A percentile compares a stretch with the other conserved stretches of the same genome.
These are phyloP conservation scores for Drosophila lowei DNA, from an alignment of 1,140 invertebrate genomes.

Conservation along the genomic window DNA sequence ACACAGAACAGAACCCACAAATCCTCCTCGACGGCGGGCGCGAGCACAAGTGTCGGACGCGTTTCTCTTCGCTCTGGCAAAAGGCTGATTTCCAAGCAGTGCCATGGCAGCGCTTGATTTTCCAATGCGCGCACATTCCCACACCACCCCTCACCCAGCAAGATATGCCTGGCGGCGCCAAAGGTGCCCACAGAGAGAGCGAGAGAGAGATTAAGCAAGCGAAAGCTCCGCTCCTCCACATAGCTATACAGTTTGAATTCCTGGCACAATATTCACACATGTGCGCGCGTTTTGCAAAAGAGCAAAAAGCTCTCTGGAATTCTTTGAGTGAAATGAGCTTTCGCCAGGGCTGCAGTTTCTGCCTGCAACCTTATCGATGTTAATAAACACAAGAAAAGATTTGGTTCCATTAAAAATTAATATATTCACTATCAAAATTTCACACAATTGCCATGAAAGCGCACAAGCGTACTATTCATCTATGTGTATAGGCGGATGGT, in stretches of 20 bases:
- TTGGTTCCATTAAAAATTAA: slow-evolving; percentile 28
- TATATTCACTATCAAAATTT: slow-evolving; percentile 57
- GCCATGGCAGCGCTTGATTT: slow-evolving; percentile 61
- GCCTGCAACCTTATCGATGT: too few species aligned
- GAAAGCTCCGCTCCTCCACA: slow-evolving; percentile 58
- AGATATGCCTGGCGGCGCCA: slow-evolving; percentile 20
- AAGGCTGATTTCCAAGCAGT: slow-evolving; percentile 64
- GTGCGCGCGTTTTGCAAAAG: slow-evolving; percentile 47
- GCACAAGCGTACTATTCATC: slow-evolving; percentile 34
- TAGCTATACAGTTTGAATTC: slow-evolving; percentile 70
- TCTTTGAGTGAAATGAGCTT: slow-evolving; percentile 21
- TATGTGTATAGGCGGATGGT: slow-evolving; percentile 94
- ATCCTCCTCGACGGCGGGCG: slow-evolving; percentile 70
- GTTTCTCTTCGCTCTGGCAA: slow-evolving; percentile 69
- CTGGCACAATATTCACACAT: slow-evolving; percentile 63
- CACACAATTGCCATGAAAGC: slow-evolving; percentile 30
- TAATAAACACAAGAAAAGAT: neutral
- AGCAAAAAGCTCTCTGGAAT: slow-evolving; percentile 47
- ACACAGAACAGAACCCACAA: slow-evolving; percentile 58
- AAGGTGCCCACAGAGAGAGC: slow-evolving; percentile 42
- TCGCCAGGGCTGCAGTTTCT: slow-evolving; percentile 29
- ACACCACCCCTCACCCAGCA: slow-evolving; percentile 39
- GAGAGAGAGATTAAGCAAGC: slow-evolving; percentile 53
- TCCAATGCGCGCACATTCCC: slow-evolving; percentile 50
- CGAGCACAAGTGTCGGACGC: slow-evolving; percentile 61